Base-by-base conservation (phyloP, 2,888 invertebrate species). In the Silvanus unidentatus region DNA sequence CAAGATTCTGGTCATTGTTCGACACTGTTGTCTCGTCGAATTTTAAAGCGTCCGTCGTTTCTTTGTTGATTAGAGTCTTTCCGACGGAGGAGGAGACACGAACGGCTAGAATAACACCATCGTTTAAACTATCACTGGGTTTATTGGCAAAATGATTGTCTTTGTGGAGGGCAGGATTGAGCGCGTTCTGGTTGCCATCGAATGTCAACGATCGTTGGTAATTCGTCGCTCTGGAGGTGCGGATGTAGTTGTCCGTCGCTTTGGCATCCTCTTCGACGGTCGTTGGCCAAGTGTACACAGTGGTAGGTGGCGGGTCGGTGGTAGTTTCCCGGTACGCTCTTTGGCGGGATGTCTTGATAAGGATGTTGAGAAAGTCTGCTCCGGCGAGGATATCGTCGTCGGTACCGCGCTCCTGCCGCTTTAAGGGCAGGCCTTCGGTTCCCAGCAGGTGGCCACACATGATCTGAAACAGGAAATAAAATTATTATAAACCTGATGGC, bases 81-180 rank as follows among this genome's bases (percentile, higher is more conserved):
- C 63, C 69, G 39, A 71, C 64, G n/a, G 73, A 71, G 2, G 76
- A 74, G 27, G 76, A 76, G 9, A 77, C 74, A 41, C 75, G 69
- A n/a, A 77, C 75, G 1, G 75, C 73, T 16, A 77, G 70, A 15
- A 77, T 71, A 56, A 74, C 70, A 48, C 70, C 66, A 51, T 72
- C 70, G 46, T 50, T 54, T 45, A 50, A 46, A 43, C 38, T 52
- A 48, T 47, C 45, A 37, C 37, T 37, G 37, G 41, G 35, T 40
- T 47, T 15, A 36, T 12, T 27, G 42, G 4, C 8, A n/a, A 8
- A 4, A 12, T 12, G 4, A 32, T n/a, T 32, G 10, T 9, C 10
- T 28, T 28, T 10, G 10, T 28, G 8, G 8, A 28, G 28, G 8
- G 8, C 10, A 9, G 28, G 28, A n/a, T n/a, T n/a, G n/a, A n/a